Conservation (phyloP, 2,113 vertebrate genomes). For the Mesitornis unicolor region DNA sequence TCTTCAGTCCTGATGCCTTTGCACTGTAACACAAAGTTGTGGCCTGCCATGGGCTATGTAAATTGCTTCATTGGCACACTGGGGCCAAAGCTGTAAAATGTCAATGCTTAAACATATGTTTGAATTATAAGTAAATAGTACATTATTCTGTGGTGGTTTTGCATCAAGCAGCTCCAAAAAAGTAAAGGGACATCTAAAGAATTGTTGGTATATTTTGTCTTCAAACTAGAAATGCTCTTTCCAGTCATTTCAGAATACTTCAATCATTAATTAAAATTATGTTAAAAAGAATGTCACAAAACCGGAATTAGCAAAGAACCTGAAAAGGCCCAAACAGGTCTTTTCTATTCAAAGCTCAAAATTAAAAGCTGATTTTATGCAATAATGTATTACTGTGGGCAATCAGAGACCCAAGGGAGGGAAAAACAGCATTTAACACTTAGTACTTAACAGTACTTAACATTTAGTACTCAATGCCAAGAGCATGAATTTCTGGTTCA, state of each 20-base stretch:
- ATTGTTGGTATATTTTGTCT: background rate
- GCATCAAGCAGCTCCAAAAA: background rate
- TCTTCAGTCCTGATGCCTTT: background rate
- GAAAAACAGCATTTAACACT: background rate
- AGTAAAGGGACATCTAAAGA: background rate
- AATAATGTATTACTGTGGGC: background rate
- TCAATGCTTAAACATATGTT: background rate
- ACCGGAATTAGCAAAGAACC: background rate
- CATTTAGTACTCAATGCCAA: background rate
- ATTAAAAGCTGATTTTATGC: background rate
- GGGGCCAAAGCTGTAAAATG: background rate
- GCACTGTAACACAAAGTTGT: background rate
- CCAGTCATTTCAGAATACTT: background rate
- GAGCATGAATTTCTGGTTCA: background rate
- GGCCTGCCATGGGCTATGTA: background rate
- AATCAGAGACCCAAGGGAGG: background rate
- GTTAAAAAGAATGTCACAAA: background rate
- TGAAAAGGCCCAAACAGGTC: background rate
- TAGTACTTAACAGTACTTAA: no score
- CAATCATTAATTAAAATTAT: background rate
- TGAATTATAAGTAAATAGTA: background rate
- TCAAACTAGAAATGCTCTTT: background rate
- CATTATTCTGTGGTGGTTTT: background rate
- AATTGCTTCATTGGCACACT: background rate
- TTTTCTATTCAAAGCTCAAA: background rate